A percentile compares a stretch with the other conserved stretches of the same genome.
Conservation (phyloP, 2,888 invertebrate species). For the Trichogramma evanescens region DNA sequence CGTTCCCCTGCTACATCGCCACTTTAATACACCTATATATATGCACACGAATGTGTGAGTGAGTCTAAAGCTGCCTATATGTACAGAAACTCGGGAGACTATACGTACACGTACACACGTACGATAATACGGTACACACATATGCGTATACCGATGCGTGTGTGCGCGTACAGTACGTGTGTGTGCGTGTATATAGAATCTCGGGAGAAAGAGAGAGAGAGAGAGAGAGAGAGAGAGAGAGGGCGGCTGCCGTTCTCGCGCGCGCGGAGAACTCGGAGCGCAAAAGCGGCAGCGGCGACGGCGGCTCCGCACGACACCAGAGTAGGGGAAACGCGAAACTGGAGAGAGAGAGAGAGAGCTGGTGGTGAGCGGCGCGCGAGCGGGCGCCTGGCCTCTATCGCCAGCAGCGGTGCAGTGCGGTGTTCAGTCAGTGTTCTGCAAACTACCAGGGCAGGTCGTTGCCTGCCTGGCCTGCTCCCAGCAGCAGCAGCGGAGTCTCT, state of each 20-base stretch:
- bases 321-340: no score
- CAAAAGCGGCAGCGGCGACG: slow-evolving; percentile 7
- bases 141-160: no score
- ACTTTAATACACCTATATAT: not conserved
- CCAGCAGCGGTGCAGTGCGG: slow-evolving; percentile 31
- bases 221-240: slow-evolving; percentile 11
- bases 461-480: slow-evolving; percentile 14
- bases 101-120: slow-evolving; percentile 4
- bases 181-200: no score
- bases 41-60: not conserved
- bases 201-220: slow-evolving; percentile 6
- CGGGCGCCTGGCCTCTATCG: slow-evolving; percentile 32
- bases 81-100: no score
- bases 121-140: slow-evolving; percentile 7
- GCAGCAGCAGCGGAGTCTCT: not conserved
- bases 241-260: slow-evolving; percentile 7
- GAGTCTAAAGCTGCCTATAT: no score
- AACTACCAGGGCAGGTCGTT: slow-evolving; percentile 19
- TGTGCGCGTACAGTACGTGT: no score
- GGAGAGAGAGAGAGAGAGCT: slow-evolving; percentile 4
- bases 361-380: slow-evolving; percentile 1
- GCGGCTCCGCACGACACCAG: not conserved
- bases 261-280: slow-evolving; percentile 38
- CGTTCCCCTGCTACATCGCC: not conserved
- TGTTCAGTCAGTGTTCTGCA: slow-evolving; percentile 26